phyloP scores from a whole-genome alignment of 2,113 vertebrate genomes.

The Sturnus vulgaris region DNA sequence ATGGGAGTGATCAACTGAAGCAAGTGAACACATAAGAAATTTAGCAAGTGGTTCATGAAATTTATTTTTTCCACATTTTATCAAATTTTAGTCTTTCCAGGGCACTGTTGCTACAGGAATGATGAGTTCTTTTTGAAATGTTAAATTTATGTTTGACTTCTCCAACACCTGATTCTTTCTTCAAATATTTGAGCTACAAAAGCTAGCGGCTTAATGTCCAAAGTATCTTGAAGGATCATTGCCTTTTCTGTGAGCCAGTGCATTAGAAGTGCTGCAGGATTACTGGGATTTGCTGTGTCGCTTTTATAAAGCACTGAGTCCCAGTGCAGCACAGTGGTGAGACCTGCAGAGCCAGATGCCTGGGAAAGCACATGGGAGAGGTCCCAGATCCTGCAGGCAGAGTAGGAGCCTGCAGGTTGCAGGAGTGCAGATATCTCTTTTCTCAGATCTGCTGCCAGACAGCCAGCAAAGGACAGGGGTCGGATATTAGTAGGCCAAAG shows the following conservation, averaged over 20 bases:
- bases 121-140: neutral
- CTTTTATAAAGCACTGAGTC: neutral
- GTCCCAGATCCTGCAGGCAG: neutral
- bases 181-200: neutral
- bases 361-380: rapidly evolving
- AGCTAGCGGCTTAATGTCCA: neutral
- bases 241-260: neutral
- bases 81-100: neutral
- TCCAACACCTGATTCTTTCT: neutral
- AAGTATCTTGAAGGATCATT: neutral
- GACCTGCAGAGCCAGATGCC: rapidly evolving
- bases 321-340: neutral
- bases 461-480: neutral
- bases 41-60: neutral
- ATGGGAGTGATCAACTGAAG: neutral
- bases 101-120: neutral
- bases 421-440: neutral
- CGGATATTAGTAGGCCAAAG: rapidly evolving
- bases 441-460: neutral
- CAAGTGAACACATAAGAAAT: neutral
- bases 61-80: neutral
- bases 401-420: neutral
- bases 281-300: neutral
- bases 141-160: neutral
- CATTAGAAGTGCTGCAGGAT: neutral